Base-by-base conservation (phyloP, 2,888 invertebrate species). In the Phengaris arion region DNA sequence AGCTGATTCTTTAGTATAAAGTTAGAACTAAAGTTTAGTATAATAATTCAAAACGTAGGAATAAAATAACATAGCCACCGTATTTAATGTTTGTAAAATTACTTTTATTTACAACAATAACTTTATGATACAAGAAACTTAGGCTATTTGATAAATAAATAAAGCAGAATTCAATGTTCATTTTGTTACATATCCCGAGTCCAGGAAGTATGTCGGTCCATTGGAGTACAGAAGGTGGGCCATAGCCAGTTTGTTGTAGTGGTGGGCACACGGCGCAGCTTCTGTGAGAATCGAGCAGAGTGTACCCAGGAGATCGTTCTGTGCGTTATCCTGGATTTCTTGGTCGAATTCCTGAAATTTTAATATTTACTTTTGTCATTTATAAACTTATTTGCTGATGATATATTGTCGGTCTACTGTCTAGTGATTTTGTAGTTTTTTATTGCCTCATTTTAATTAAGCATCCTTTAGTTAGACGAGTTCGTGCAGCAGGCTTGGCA, bases 341-440 rank as follows among this genome's bases (percentile, higher is more conserved):
- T 91, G 89, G 77, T 90, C 80, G 79, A 88, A 93, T 13, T 81
- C 77, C 93, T 93, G 85, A 0, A 85, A 86, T 52, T 72, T 76
- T 22, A 52, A 52, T 74, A 54, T 46, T 35, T 35, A 2, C 35
- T 35, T 35, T 35, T 35, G 35, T 35, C 35, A 35, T 4, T 4
- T 35, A 35, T 35, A 35, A 35, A 35, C 35, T 35, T 35, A 35
- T 35, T 35, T 22, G 22, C 22, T 22, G 22, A 22, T 22, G 0
- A 22, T 22, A 22, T 22, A 22, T 22, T 22, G 22, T 22, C 22
- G 22, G 22, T 22, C 22, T 22, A 22, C 22, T 22, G 22, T 22
- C 22, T 22, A 22, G 22, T 22, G 22, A 22, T 22, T 22, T 22
- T 22, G 22, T 22, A 22, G 22, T 35, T 35, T 35, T 35, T 35